phyloP scores from a whole-genome alignment of 1,140 invertebrate genomes.

The Pentalonia nigronervosa region DNA sequence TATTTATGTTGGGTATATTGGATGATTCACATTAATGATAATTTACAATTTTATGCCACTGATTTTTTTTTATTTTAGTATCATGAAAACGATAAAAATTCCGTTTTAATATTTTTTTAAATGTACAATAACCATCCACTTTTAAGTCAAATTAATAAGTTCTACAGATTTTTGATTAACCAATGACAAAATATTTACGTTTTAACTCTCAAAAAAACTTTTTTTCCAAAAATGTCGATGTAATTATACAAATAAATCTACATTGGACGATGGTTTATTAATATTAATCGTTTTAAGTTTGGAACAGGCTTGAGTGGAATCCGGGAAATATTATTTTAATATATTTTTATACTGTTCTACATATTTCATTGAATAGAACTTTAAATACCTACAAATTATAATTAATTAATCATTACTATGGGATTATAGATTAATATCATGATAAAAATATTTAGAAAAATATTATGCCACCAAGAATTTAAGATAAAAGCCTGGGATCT shows the following conservation, averaged over 20 bases:
- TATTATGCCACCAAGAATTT: neutral
- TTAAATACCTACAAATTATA: neutral
- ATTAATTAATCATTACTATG: neutral
- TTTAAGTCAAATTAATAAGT: neutral
- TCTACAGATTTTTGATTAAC: neutral
- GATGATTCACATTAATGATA: too few relatives aligned
- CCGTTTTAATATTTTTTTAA: neutral
- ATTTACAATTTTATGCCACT: neutral
- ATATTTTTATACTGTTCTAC: neutral
- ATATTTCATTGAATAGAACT: neutral
- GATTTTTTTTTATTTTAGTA: neutral
- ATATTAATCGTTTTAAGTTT: neutral
- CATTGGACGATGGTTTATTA: neutral
- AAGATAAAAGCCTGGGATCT: neutral
- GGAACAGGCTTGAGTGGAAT: neutral
- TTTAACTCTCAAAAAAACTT: neutral
- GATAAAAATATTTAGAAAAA: neutral
- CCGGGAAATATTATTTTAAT: neutral
- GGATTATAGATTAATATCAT: neutral
- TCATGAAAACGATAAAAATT: neutral
- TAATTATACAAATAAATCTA: neutral
- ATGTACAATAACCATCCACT: neutral
- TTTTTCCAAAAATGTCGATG: neutral
- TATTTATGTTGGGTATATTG: neutral
- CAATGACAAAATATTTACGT: neutral